Evolutionary conservation across 2,113 vertebrate species (phyloP).

Genomic region (Acrocephalus kingi): DNA sequence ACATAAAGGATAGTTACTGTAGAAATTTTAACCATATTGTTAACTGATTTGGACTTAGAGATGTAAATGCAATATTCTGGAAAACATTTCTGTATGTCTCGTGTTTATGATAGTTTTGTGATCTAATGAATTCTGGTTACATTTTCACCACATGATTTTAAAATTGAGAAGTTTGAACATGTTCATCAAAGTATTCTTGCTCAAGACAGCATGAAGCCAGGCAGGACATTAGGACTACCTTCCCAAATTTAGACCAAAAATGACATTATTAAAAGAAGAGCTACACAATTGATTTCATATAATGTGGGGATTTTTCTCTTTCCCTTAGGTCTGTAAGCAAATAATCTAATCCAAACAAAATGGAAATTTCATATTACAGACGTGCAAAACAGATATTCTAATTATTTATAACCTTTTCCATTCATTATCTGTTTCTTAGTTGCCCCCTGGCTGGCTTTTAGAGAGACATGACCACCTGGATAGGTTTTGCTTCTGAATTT

Average conservation of each 20-base stretch:
- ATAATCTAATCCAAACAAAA: background rate
- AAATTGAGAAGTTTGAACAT: background rate
- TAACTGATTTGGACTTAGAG: background rate
- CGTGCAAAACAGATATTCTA: background rate
- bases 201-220: background rate
- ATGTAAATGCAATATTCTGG: background rate
- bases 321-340: background rate
- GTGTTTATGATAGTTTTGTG: background rate
- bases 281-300: background rate
- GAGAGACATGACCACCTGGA: background rate
- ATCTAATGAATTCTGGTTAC: background rate
- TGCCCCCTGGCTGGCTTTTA: background rate
- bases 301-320: background rate
- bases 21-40: background rate
- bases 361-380: background rate
- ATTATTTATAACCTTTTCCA: background rate
- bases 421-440: background rate
- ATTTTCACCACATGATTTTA: background rate
- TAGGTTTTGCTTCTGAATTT: background rate
- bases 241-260: background rate
- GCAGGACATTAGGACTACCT: background rate
- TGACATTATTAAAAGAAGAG: background rate
- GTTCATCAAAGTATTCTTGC: background rate
- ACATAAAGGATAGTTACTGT: background rate
- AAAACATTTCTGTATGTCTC: background rate